A percentile compares a stretch with the other conserved stretches of the same genome.
Conservation (phyloP, 1,140 invertebrate genomes). For the Euura saliciscinereae region DNA sequence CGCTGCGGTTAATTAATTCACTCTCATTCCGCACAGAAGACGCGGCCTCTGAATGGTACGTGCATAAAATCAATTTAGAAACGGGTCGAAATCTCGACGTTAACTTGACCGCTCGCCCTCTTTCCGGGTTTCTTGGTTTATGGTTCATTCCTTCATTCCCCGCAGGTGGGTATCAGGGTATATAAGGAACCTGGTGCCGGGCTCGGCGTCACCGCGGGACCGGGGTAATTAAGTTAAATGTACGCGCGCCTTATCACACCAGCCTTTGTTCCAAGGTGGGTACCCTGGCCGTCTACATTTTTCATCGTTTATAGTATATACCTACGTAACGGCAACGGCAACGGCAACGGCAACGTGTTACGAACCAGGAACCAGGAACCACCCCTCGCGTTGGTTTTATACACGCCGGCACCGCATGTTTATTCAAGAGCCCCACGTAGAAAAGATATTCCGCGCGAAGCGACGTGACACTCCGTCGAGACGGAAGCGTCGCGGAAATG, state of each 20-base stretch:
- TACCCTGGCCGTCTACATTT: conserved; percentile 41
- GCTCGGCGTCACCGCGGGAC: conserved; percentile 7
- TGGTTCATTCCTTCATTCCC: too few species aligned
- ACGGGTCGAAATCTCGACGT: too few species aligned
- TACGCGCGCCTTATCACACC: conserved; percentile 35
- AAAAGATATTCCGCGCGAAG: conserved; percentile 53
- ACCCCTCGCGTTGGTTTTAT: not conserved
- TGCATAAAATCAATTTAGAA: too few species aligned
- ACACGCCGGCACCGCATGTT: conserved; percentile 42
- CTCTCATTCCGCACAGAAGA: too few species aligned
- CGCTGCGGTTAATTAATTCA: too few species aligned
- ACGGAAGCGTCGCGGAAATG: conserved; percentile 54
- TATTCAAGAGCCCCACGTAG: conserved; percentile 58
- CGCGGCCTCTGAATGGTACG: too few species aligned
- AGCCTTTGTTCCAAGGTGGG: conserved; percentile 36
- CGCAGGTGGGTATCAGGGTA: too few species aligned
- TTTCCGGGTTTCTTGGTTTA: too few species aligned
- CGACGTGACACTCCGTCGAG: conserved; percentile 16
- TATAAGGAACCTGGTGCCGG: too few species aligned
- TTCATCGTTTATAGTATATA: conserved; percentile 48
- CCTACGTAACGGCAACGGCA: conserved; percentile 33
- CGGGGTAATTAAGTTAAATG: conserved; percentile 52
- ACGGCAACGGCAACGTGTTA: conserved; percentile 27
- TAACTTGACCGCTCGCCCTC: too few species aligned
- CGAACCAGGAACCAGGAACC: too few species aligned